These are phyloP conservation scores for Cossypha dichroa DNA, from an alignment of 2,797 vertebrate genomes.

Conservation along the genomic window DNA sequence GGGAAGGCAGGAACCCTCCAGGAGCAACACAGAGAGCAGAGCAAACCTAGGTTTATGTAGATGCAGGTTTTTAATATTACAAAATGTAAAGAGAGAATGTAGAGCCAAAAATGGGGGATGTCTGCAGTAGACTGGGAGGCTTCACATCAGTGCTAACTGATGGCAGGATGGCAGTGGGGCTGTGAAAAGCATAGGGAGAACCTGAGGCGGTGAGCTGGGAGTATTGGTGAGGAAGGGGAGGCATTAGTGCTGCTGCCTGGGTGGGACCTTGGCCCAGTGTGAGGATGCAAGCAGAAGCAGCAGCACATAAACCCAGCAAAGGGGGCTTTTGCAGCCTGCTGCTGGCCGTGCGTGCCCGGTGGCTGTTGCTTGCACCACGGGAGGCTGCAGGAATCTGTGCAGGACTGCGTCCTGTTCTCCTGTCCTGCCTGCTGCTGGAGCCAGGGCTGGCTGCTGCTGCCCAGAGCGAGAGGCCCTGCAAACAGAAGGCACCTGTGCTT, in stretches of 20 bases:
- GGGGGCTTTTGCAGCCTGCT: neutral
- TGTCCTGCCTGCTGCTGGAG: neutral
- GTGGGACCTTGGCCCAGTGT: rapidly evolving
- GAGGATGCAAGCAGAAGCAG: neutral
- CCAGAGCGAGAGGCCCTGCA: neutral
- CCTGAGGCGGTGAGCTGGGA: neutral
- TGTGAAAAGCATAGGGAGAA: neutral
- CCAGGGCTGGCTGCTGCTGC: rapidly evolving
- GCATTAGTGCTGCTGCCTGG: neutral
- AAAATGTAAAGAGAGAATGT: neutral
- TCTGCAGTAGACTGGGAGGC: neutral
- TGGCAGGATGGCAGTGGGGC: neutral
- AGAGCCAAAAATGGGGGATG: rapidly evolving
- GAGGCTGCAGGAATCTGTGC: neutral
- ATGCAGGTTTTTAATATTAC: neutral
- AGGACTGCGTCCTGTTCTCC: rapidly evolving
- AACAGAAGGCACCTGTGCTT: conserved; percentile 28
- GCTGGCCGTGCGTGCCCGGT: rapidly evolving
- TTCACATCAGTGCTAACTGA: neutral
- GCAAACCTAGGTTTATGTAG: neutral
- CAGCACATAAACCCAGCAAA: neutral
- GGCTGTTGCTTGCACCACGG: no score
- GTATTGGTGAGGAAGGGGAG: neutral
- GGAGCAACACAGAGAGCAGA: neutral
- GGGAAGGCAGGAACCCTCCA: neutral